phyloP scores from a whole-genome alignment of 2,888 invertebrate species.

The Byasa hedistus region DNA sequence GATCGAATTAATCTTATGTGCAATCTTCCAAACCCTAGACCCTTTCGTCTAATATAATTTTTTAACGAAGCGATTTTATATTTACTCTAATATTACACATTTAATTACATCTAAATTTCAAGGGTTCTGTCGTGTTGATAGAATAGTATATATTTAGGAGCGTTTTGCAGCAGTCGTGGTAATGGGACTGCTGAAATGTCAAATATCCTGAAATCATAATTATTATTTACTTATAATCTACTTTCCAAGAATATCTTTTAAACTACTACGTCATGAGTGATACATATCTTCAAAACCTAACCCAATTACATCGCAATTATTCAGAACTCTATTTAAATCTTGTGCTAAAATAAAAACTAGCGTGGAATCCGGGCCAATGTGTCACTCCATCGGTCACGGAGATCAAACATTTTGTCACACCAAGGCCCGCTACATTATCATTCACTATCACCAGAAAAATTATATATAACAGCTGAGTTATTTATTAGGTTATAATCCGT shows the following conservation, averaged over 20 bases:
- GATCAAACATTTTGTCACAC: slow-evolving; percentile 40
- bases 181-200: too few relatives aligned
- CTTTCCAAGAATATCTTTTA: background rate
- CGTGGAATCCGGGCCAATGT: slow-evolving; percentile 25
- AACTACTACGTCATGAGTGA: background rate
- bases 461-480: slow-evolving; percentile 16
- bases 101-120: too few relatives aligned
- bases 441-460: slow-evolving; percentile 10
- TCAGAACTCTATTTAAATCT: slow-evolving; percentile 9
- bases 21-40: too few relatives aligned
- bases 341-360: slow-evolving; percentile 10
- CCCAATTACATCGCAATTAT: slow-evolving; percentile 17
- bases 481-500: slow-evolving; percentile 19
- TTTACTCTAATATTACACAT: too few relatives aligned
- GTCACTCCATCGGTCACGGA: slow-evolving; percentile 36
- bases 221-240: too few relatives aligned
- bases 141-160: too few relatives aligned
- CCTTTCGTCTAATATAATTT: too few relatives aligned
- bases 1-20: too few relatives aligned
- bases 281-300: slow-evolving; percentile 8
- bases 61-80: too few relatives aligned
- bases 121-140: too few relatives aligned
- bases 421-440: slow-evolving; percentile 32
- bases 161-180: too few relatives aligned
- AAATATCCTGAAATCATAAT: too few relatives aligned